These are phyloP conservation scores for Adoxophyes honmai DNA, from an alignment of 1,140 invertebrate genomes.

Conservation along the genomic window DNA sequence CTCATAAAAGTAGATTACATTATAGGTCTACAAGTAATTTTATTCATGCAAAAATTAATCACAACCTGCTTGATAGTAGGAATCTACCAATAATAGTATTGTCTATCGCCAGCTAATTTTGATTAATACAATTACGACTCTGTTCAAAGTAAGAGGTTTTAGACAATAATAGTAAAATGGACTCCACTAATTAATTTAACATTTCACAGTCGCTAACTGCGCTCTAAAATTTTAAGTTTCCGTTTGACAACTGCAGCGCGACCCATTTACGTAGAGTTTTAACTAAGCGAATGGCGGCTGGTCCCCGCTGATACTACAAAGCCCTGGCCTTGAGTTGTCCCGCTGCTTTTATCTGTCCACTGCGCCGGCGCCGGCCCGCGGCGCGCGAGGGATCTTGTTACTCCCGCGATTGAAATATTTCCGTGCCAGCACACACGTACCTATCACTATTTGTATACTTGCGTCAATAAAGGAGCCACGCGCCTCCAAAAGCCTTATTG, in stretches of 20 bases:
- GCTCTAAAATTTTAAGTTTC: no score
- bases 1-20: no score
- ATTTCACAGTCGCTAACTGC: no score
- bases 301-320: slow-evolving; percentile 6
- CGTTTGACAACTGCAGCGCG: background rate
- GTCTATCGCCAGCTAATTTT: no score
- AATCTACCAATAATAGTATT: no score
- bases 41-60: no score
- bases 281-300: background rate
- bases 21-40: no score
- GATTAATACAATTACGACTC: no score
- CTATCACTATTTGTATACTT: slow-evolving; percentile 33
- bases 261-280: slow-evolving; percentile 6
- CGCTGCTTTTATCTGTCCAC: slow-evolving; percentile 4
- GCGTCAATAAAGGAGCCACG: slow-evolving; percentile 31
- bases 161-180: no score
- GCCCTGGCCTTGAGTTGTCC: slow-evolving; percentile 1
- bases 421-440: slow-evolving; percentile 25
- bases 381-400: slow-evolving; percentile 32
- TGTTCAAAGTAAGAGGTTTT: no score
- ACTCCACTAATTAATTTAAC: no score
- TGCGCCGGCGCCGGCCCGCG: slow-evolving; percentile 15
- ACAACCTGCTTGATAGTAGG: no score
- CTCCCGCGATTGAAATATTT: slow-evolving; percentile 38
- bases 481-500: slow-evolving; percentile 18